Evolutionary conservation across 1,140 invertebrate species (phyloP).

Genomic region (Drosophila biarmipes): DNA sequence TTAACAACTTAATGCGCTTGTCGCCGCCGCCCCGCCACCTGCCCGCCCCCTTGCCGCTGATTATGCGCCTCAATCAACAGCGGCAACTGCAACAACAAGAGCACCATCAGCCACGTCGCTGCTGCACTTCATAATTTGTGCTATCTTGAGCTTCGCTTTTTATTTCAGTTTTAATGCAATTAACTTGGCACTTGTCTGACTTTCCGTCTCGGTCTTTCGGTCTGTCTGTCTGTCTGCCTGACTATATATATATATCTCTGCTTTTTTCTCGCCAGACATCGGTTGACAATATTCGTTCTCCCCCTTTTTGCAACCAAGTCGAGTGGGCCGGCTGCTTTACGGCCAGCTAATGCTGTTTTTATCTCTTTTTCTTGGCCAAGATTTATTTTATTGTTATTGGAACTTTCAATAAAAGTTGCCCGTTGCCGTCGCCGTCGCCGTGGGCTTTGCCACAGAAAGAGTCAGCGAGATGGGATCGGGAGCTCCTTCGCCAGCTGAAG

Average conservation of each 20-base stretch:
- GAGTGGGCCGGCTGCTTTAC: constrained; percentile 66
- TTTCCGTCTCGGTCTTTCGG: constrained; percentile 51
- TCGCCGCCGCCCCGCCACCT: constrained; percentile 30
- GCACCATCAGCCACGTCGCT: constrained; percentile 41
- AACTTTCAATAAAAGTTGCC: constrained; percentile 78
- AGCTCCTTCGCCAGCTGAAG: constrained; percentile 13
- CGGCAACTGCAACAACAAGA: constrained; percentile 50
- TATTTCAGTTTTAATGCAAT: constrained; percentile 83
- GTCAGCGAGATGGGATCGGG: constrained; percentile 1
- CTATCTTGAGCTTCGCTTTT: constrained; percentile 80
- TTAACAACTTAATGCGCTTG: constrained; percentile 82
- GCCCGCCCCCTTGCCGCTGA: constrained; percentile 40
- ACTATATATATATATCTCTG: constrained; percentile 8
- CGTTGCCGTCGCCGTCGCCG: constrained; percentile 12
- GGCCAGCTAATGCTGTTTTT: constrained; percentile 77
- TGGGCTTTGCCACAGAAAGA: constrained; percentile 6
- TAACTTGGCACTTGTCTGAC: constrained; percentile 79
- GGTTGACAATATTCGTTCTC: constrained; percentile 42
- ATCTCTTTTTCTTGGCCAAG: constrained; percentile 79
- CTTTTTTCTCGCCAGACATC: constrained; percentile 44
- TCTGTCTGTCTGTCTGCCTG: constrained; percentile 6
- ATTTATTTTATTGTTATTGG: constrained; percentile 82
- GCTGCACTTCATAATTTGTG: constrained; percentile 79
- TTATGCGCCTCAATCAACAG: constrained; percentile 80
- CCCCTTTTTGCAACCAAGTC: constrained; percentile 4